Evolutionary conservation across 2,888 invertebrate species (phyloP).

Genomic region (Flabesymbios commensalis): DNA sequence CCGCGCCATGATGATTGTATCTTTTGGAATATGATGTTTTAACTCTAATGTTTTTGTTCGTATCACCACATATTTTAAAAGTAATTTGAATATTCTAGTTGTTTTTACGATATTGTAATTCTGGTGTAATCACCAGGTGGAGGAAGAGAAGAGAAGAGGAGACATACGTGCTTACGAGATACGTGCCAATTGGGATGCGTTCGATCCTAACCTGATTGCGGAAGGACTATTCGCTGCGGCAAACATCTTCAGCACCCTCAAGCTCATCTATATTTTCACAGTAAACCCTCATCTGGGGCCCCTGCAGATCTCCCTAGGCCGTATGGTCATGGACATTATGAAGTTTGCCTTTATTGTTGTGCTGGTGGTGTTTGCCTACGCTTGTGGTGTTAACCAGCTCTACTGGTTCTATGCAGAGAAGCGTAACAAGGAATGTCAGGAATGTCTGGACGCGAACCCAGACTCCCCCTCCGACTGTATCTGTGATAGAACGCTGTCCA

Average conservation of each 20-base stretch:
- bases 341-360: conserved; percentile 91
- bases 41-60: too few relatives aligned
- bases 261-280: conserved; percentile 88
- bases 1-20: too few relatives aligned
- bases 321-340: conserved; percentile 78
- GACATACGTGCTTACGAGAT: conserved; percentile 15
- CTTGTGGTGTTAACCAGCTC: conserved; percentile 85
- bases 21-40: too few relatives aligned
- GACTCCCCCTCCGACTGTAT: neutral
- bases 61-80: too few relatives aligned
- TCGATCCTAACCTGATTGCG: conserved; percentile 93
- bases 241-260: conserved; percentile 91
- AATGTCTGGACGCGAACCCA: conserved; percentile 3
- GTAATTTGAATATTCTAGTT: too few relatives aligned
- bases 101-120: neutral
- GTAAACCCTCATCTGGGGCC: conserved; percentile 92
- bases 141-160: conserved; percentile 25
- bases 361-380: conserved; percentile 79
- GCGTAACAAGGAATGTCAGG: conserved; percentile 20
- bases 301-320: conserved; percentile 85
- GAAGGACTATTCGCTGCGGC: conserved; percentile 88
- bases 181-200: conserved; percentile 93
- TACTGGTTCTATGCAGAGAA: conserved; percentile 76
- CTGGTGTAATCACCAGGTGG: conserved; percentile 21
- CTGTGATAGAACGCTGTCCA: conserved; percentile 56